Percentiles rank a stretch among this genome's conserved stretches.
phyloP scores from a whole-genome alignment of 2,113 vertebrate genomes.

The Cololabis saira region DNA sequence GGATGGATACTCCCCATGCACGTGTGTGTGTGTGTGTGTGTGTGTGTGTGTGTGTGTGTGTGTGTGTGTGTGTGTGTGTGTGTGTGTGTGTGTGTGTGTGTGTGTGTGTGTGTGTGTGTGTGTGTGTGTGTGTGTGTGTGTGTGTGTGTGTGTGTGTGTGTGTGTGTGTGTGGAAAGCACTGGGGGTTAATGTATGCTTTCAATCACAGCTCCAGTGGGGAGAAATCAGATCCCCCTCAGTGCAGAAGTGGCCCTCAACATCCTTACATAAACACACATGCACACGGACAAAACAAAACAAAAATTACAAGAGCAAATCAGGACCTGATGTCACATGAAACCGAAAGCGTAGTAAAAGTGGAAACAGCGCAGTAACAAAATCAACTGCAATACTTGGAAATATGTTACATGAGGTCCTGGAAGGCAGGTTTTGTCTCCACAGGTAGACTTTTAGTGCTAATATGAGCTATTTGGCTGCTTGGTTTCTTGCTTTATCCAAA shows the following conservation, averaged over 20 bases:
- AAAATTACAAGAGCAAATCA: background rate
- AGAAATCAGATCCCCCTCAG: slow-evolving; percentile 70
- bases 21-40: slow-evolving; percentile 22
- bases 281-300: slow-evolving; percentile 15
- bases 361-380: background rate
- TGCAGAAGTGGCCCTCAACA: slow-evolving; percentile 23
- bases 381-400: too few species aligned
- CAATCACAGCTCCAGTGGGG: slow-evolving; percentile 59
- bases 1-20: slow-evolving; percentile 2
- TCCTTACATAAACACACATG: slow-evolving; percentile 18
- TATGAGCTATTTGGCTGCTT: background rate
- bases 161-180: slow-evolving; percentile 1
- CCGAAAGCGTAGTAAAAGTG: background rate
- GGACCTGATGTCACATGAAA: background rate
- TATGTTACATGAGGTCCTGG: too few species aligned
- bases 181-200: slow-evolving; percentile 70
- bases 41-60: too few species aligned
- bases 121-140: background rate
- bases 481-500: too few species aligned
- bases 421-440: too few species aligned
- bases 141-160: too few species aligned
- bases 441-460: too few species aligned
- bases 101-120: too few species aligned
- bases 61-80: too few species aligned
- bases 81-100: slow-evolving; percentile 30